phyloP scores from a whole-genome alignment of 2,113 vertebrate species.

The Lasiurus cinereus region DNA sequence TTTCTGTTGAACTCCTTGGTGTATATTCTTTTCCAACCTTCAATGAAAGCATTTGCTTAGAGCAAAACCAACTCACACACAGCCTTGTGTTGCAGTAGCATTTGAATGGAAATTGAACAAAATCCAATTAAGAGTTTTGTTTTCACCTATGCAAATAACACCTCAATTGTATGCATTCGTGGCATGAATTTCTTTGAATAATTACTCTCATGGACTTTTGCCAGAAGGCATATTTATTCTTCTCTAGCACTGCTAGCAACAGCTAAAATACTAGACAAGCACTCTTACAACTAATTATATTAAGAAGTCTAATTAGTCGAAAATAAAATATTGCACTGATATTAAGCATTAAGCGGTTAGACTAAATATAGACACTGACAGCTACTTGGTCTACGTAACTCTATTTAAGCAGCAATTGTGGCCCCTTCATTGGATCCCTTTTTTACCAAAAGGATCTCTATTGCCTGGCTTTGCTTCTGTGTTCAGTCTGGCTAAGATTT shows the following conservation, averaged over 20 bases:
- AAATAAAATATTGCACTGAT: slow-evolving; percentile 68
- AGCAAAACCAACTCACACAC: neutral
- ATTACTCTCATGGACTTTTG: slow-evolving; percentile 70
- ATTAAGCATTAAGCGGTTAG: slow-evolving; percentile 63
- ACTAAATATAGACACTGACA: slow-evolving; percentile 6
- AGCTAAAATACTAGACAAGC: slow-evolving; percentile 67
- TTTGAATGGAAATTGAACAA: slow-evolving; percentile 58
- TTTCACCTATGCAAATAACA: slow-evolving; percentile 59
- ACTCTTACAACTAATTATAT: slow-evolving; percentile 66
- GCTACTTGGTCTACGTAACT: neutral
- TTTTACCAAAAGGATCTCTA: neutral
- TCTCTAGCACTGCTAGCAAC: slow-evolving; percentile 17
- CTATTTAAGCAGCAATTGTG: neutral
- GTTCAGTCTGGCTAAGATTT: neutral
- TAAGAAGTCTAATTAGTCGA: slow-evolving; percentile 71
- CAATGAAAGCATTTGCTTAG: neutral
- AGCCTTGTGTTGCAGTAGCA: neutral
- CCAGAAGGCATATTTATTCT: slow-evolving; percentile 65
- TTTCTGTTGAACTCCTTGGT: neutral
- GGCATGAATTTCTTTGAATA: slow-evolving; percentile 65
- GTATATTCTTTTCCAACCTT: neutral
- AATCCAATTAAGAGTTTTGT: slow-evolving; percentile 67
- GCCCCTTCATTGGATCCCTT: neutral
- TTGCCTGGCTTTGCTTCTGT: neutral
- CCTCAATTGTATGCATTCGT: slow-evolving; percentile 62